Conservation (phyloP, 2,888 invertebrate genomes). For the Oeneis ivallda region DNA sequence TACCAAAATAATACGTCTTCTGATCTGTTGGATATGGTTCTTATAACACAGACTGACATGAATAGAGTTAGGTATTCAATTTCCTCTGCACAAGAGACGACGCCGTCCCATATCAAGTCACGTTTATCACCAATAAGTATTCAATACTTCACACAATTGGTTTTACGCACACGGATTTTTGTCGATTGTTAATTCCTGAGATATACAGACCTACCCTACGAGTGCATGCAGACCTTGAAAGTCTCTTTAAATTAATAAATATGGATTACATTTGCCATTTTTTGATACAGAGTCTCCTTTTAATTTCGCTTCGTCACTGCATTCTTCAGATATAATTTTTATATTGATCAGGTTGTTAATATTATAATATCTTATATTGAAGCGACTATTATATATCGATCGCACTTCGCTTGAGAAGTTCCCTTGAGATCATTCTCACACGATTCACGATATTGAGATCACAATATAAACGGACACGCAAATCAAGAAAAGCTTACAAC, state of each 20-base stretch:
- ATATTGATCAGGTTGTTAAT: too few species aligned
- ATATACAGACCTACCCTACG: constrained; percentile 30
- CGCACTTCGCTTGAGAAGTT: too few species aligned
- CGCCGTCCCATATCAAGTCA: constrained; percentile 52
- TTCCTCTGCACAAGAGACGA: constrained; percentile 33
- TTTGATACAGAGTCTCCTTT: not conserved
- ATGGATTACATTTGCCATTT: not conserved
- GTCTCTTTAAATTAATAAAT: constrained; percentile 37
- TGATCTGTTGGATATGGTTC: not conserved
- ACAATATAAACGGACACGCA: not conserved
- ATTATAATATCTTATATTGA: too few species aligned
- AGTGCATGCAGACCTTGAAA: constrained; percentile 51
- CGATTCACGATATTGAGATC: too few species aligned
- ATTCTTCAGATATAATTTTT: too few species aligned
- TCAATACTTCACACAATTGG: constrained; percentile 47
- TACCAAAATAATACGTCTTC: not conserved
- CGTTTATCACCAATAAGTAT: constrained; percentile 56
- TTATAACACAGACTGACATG: not conserved
- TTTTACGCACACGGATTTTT: constrained; percentile 58
- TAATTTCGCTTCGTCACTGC: not conserved
- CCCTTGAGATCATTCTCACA: too few species aligned
- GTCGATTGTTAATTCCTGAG: constrained; percentile 55
- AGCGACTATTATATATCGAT: too few species aligned
- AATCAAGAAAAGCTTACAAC: not conserved
- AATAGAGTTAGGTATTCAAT: not conserved